Evolutionary conservation across 92 coral and sea anemone genomes (phyloP), one percentile per base, ranked within the genome.

Genomic region (Umimayanthus chanpuru): DNA sequence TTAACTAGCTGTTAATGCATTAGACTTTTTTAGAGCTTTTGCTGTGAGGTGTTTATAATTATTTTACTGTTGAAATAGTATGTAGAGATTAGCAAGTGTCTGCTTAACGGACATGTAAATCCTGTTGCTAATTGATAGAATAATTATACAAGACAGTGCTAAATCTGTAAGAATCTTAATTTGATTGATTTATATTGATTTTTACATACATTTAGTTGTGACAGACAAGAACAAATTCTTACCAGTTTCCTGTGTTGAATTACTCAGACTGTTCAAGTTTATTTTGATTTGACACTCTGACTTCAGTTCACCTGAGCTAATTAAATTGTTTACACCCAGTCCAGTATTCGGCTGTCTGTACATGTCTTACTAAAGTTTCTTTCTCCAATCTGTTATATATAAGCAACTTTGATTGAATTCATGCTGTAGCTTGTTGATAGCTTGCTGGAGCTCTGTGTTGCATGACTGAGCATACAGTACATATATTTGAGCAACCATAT

Each of bases 241-340:
- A 29, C 0, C 49, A 40, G 12, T 68, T 83, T 43, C 50, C 32
- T 47, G 64, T 78, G 25, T 32, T 75, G 28, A 61, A 23, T 61
- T 61, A 75, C 26, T 75, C 77, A 76, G 50, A 11, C 26, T 77
- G 30, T 77, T 12, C 32, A 76, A 18, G 43, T 76, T 40, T 64
- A 44, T 64, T 77, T 77, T 75, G 30, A 75, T 43, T 53, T 82
- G 86, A 82, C 77, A 82, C 36, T 67, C 20, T 32, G 36, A 32
- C 36, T 20, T 28, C 86, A 67, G 68, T 82, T 68, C 75, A 67
- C 40, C 25, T n/a, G n/a, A 32, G 36, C 36, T 32, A 39, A 67
- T 68, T 43, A 77, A 11, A 40, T 18, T 43, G 15, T 56, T 56
- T 56, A 3, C 65, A 15, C 15, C 15, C 23, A 1, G 4, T 56